Evolutionary conservation across 1,140 invertebrate genomes (phyloP).

Genomic region (Agrypnia vestita): DNA sequence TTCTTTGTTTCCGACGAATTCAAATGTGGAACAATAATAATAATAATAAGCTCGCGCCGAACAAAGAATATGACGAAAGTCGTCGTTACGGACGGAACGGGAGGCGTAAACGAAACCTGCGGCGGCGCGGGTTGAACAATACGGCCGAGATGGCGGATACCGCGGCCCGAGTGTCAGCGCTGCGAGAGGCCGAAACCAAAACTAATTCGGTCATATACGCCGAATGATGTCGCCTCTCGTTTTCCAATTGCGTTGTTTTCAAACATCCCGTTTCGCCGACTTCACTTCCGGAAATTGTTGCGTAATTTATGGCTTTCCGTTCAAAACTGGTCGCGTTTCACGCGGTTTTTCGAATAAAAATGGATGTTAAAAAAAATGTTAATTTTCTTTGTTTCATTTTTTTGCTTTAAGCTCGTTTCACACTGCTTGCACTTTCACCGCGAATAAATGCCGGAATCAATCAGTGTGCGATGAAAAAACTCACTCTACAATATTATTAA

Average conservation of each 20-base stretch:
- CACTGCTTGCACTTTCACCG: conserved; percentile 14
- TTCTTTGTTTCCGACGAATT: conserved; percentile 56
- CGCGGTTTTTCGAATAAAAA: neutral
- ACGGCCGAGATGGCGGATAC: conserved; percentile 47
- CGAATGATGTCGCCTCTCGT: conserved; percentile 21
- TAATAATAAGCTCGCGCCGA: conserved; percentile 48
- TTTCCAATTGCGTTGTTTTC: conserved; percentile 36
- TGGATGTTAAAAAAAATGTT: neutral
- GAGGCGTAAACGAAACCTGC: conserved; percentile 44
- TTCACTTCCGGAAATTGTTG: conserved; percentile 30
- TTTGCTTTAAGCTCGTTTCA: neutral
- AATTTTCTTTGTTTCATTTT: neutral
- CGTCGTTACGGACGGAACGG: conserved; percentile 45
- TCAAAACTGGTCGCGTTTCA: neutral
- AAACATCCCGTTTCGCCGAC: neutral
- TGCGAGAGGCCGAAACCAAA: conserved; percentile 32
- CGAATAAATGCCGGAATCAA: neutral
- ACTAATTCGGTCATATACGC: conserved; percentile 27
- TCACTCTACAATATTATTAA: too few relatives aligned
- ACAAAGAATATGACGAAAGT: conserved; percentile 60
- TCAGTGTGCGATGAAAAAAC: neutral
- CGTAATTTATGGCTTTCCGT: neutral
- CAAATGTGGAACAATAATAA: conserved; percentile 53
- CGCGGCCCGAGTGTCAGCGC: conserved; percentile 48
- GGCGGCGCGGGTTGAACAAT: conserved; percentile 50